phyloP scores from a whole-genome alignment of 1,140 invertebrate genomes.

The Solenopsis fugax region DNA sequence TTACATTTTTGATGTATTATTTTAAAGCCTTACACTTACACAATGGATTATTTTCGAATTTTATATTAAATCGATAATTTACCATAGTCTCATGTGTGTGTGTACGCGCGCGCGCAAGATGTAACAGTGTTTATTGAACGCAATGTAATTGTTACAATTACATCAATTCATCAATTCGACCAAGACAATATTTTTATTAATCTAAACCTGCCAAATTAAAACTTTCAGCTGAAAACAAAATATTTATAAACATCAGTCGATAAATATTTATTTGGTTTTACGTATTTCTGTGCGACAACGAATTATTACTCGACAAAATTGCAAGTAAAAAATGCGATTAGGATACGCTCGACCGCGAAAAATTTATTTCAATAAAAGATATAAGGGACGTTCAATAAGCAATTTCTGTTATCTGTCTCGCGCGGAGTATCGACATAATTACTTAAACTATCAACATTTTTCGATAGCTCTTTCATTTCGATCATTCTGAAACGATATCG shows the following conservation, averaged over 20 bases:
- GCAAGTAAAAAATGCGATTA: neutral
- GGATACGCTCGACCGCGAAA: neutral
- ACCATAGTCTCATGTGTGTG: neutral
- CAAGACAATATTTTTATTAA: constrained; percentile 22
- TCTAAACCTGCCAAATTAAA: constrained; percentile 15
- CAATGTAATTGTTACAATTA: constrained; percentile 21
- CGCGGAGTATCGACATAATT: neutral
- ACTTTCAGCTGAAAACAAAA: neutral
- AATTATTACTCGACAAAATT: neutral
- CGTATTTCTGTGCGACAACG: neutral
- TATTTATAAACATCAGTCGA: constrained; percentile 24
- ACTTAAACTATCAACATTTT: constrained; percentile 16
- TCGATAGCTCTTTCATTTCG: neutral
- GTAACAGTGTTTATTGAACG: constrained; percentile 8
- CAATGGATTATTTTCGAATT: constrained; percentile 14
- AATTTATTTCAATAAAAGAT: neutral
- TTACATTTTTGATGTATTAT: constrained; percentile 15
- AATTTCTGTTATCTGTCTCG: constrained; percentile 11
- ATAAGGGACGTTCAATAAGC: neutral
- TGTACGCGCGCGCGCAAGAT: neutral
- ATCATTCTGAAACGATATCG: neutral
- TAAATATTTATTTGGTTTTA: neutral
- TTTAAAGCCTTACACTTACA: neutral
- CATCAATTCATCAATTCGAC: constrained; percentile 1
- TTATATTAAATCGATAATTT: constrained; percentile 42